Conservation (phyloP, 2,113 vertebrate species). For the Phainopepla nitens region DNA sequence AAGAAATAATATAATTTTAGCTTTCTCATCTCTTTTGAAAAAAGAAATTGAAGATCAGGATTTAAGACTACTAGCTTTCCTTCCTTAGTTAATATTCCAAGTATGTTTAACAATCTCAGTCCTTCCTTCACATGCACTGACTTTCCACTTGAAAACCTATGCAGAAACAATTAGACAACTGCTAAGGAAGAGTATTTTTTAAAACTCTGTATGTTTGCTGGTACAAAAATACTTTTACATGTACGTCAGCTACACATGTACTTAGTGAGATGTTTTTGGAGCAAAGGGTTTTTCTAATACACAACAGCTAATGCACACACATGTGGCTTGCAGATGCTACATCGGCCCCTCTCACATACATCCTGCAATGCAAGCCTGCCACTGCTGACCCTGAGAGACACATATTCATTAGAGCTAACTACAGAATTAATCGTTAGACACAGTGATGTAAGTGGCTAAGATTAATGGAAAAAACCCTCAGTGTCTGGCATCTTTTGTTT, state of each 20-base stretch:
- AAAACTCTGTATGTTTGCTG: neutral
- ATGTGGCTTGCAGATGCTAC: neutral
- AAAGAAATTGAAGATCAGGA: neutral
- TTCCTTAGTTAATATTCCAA: neutral
- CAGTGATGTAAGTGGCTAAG: neutral
- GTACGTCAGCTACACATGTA: neutral
- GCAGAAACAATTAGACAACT: neutral
- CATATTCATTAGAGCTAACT: neutral
- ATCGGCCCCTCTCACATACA: accelerated
- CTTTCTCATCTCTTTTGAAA: neutral
- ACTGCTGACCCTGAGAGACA: neutral
- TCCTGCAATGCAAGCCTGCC: neutral
- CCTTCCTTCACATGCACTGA: neutral
- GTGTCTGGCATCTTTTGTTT: neutral
- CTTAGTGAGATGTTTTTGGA: neutral
- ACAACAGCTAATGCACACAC: neutral
- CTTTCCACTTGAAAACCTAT: neutral
- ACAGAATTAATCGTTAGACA: neutral
- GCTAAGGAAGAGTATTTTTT: neutral
- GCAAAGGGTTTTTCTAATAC: neutral
- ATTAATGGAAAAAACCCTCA: neutral
- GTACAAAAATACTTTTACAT: neutral
- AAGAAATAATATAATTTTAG: neutral
- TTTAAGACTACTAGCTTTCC: neutral
- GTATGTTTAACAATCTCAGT: neutral